Evolutionary conservation across 2,888 invertebrate species (phyloP).

Genomic region (Xestia sexstrigata): DNA sequence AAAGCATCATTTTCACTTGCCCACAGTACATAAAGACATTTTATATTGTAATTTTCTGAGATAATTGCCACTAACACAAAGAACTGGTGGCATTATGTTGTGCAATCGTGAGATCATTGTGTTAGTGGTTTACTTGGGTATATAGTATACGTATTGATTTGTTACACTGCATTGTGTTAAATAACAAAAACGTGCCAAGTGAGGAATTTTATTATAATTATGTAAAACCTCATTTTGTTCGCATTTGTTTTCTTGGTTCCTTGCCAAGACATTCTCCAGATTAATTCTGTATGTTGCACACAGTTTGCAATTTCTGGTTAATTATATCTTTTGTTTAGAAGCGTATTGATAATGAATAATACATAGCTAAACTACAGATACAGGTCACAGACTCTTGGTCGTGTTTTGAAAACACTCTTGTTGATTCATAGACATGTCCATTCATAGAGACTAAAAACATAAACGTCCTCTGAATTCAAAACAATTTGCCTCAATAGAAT

Average conservation of each 20-base stretch:
- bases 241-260: not conserved
- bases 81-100: slow-evolving; percentile 42
- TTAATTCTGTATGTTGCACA: not conserved
- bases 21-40: not conserved
- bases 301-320: not conserved
- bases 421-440: not conserved
- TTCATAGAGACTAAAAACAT: not conserved
- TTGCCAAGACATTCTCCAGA: not conserved
- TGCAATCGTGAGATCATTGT: slow-evolving; percentile 60
- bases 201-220: slow-evolving; percentile 1
- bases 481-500: not conserved
- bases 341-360: no score
- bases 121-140: slow-evolving; percentile 22
- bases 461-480: slow-evolving; percentile 1
- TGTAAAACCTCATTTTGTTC: not conserved
- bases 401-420: not conserved
- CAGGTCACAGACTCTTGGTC: no score
- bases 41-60: slow-evolving; percentile 13
- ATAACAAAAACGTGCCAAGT: slow-evolving; percentile 14
- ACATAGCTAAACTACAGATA: not conserved
- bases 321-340: not conserved
- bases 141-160: slow-evolving; percentile 34
- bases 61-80: slow-evolving; percentile 50
- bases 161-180: slow-evolving; percentile 13
- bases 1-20: not conserved